Conservation (phyloP, 2,797 vertebrate genomes). For the Lepus townsendii region DNA sequence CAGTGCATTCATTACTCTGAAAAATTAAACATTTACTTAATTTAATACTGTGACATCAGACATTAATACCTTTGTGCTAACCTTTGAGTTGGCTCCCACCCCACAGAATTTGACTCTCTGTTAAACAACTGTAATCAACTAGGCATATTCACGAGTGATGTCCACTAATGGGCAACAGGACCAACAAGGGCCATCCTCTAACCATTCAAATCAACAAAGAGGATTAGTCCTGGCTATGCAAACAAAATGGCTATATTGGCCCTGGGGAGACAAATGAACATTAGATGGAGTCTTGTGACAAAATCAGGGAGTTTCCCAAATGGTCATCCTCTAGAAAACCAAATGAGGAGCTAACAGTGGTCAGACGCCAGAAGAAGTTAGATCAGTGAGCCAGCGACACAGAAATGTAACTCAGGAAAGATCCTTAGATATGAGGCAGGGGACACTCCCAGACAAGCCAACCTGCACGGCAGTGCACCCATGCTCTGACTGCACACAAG, state of each 20-base stretch:
- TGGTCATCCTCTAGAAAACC: constrained; percentile 6
- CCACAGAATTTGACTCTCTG: not conserved
- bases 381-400: not conserved
- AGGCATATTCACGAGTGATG: not conserved
- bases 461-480: not conserved
- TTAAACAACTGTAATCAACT: not conserved
- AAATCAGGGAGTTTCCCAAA: not conserved
- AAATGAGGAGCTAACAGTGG: not conserved
- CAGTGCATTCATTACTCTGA: not conserved
- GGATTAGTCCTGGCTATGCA: not conserved
- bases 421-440: not conserved
- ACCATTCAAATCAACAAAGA: constrained; percentile 42
- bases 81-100: not conserved
- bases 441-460: not conserved
- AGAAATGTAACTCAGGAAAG: not conserved
- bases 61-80: not conserved
- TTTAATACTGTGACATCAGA: not conserved
- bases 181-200: not conserved
- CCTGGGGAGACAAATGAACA: not conserved
- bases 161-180: not conserved
- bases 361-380: not conserved
- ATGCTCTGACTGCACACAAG: not conserved
- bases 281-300: not conserved
- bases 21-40: constrained; percentile 7
- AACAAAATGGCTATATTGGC: not conserved